A percentile compares a stretch with the other conserved stretches of the same genome.
These are phyloP conservation scores for Archivesica marissinica DNA, from an alignment of 1,140 invertebrate species.

Conservation along the genomic window DNA sequence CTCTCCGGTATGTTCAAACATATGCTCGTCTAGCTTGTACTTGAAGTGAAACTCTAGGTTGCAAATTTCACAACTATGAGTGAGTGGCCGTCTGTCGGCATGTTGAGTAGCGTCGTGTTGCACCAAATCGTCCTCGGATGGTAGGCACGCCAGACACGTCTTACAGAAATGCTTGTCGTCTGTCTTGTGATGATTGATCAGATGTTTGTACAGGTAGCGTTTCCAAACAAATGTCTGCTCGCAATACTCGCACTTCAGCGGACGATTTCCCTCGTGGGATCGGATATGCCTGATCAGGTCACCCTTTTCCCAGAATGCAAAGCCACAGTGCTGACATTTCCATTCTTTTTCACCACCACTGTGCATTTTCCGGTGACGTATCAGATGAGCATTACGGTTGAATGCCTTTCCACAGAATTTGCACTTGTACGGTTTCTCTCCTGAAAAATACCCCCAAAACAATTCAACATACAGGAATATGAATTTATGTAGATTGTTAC, in stretches of 20 bases:
- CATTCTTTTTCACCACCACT: slow-evolving; percentile 51
- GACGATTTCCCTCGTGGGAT: slow-evolving; percentile 58
- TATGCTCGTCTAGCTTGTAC: slow-evolving; percentile 59
- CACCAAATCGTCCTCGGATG: slow-evolving; percentile 23
- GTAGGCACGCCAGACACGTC: background rate
- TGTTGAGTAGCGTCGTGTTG: slow-evolving; percentile 35
- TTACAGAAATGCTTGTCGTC: slow-evolving; percentile 51
- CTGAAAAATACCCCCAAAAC: slow-evolving; percentile 62
- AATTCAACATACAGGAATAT: no score
- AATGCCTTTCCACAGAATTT: slow-evolving; percentile 97
- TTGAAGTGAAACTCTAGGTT: slow-evolving; percentile 54
- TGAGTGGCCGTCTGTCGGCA: slow-evolving; percentile 17
- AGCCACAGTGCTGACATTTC: slow-evolving; percentile 56
- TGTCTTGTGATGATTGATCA: slow-evolving; percentile 34
- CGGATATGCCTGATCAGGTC: slow-evolving; percentile 45
- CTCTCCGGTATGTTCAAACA: slow-evolving; percentile 49
- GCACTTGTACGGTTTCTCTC: slow-evolving; percentile 97
- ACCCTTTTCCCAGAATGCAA: slow-evolving; percentile 59
- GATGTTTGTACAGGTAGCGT: slow-evolving; percentile 49
- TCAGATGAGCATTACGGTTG: slow-evolving; percentile 90
- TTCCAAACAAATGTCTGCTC: slow-evolving; percentile 58
- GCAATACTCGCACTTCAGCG: slow-evolving; percentile 48
- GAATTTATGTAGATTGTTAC: no score
- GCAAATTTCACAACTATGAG: slow-evolving; percentile 49
- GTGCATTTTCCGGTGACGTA: slow-evolving; percentile 56